A percentile compares a stretch with the other conserved stretches of the same genome.
phyloP scores from a whole-genome alignment of 2,888 invertebrate genomes.

The Latrodectus hesperus region DNA sequence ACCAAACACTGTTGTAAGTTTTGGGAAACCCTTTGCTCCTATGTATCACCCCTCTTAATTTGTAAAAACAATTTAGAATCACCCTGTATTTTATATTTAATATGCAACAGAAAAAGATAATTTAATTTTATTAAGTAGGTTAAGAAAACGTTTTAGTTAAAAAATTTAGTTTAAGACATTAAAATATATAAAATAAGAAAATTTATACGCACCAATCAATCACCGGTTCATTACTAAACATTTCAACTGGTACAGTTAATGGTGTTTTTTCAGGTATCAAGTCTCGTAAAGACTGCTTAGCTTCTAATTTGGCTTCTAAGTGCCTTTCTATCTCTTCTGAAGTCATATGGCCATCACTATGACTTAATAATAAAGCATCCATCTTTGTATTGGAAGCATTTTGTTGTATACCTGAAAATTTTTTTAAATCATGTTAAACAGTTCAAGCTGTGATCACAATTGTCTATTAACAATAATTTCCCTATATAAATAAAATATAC shows the following conservation, averaged over 20 bases:
- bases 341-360: constrained; percentile 85
- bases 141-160: neutral
- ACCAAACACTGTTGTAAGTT: no score
- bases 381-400: constrained; percentile 35
- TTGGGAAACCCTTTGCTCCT: no score
- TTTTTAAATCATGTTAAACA: no score
- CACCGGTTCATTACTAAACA: constrained; percentile 92
- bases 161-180: neutral
- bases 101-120: no score
- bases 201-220: constrained; percentile 56
- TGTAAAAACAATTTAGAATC: no score
- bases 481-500: no score
- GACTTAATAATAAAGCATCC: constrained; percentile 48
- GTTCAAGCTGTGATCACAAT: no score
- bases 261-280: constrained; percentile 86
- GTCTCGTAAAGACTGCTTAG: constrained; percentile 86
- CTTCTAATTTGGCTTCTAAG: constrained; percentile 89
- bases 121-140: no score
- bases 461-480: no score
- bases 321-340: constrained; percentile 93
- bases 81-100: no score
- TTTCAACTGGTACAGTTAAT: constrained; percentile 91
- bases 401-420: neutral
- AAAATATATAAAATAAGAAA: neutral
- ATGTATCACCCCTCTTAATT: no score